Conservation (phyloP, 2,888 invertebrate species). For the Phragmatobia fuliginosa region DNA sequence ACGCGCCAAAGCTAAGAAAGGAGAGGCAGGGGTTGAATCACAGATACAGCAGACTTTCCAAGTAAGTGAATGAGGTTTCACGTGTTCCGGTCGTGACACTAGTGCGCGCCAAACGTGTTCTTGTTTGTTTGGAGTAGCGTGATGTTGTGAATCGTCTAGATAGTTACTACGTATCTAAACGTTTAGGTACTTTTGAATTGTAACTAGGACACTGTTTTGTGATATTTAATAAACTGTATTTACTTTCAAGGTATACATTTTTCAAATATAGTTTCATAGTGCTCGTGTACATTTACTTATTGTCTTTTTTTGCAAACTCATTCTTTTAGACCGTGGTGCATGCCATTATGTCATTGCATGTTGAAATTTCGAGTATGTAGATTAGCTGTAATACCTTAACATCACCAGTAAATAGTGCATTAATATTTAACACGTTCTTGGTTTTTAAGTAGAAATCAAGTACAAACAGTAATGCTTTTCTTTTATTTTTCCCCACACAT, state of each 20-base stretch:
- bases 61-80: conserved; percentile 69
- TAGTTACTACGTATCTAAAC: conserved; percentile 18
- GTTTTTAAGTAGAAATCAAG: background rate
- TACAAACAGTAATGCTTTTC: background rate
- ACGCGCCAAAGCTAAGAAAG: conserved; percentile 67
- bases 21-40: conserved; percentile 46
- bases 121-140: conserved; percentile 55
- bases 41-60: conserved; percentile 70
- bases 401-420: background rate
- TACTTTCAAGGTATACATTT: conserved; percentile 3
- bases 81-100: conserved; percentile 39
- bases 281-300: background rate
- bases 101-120: conserved; percentile 59
- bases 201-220: conserved; percentile 46
- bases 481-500: conserved; percentile 7
- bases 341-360: background rate
- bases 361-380: background rate
- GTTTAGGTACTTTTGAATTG: conserved; percentile 49
- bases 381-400: background rate
- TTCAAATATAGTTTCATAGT: background rate
- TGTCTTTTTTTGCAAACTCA: background rate
- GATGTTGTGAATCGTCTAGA: conserved; percentile 40
- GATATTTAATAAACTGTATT: conserved; percentile 33
- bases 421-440: background rate
- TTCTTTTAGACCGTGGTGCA: too few relatives aligned